Percentiles rank a stretch among this genome's conserved stretches.
Evolutionary conservation across 2,797 vertebrate genomes (phyloP).

Genomic region (Helostoma temminkii): DNA sequence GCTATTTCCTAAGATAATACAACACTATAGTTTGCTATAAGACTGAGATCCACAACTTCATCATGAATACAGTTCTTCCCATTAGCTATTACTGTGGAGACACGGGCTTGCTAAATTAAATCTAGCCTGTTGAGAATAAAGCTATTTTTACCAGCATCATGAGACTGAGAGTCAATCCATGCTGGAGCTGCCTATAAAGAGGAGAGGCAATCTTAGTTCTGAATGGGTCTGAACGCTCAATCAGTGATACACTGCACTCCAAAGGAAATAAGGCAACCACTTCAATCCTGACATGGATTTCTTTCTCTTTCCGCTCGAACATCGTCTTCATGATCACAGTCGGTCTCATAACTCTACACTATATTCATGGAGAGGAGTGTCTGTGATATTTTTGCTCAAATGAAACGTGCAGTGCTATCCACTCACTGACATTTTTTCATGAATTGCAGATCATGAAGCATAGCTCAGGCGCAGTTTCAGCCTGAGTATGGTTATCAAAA

Average conservation of each 20-base stretch:
- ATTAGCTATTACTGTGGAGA: constrained; percentile 70
- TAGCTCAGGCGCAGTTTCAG: constrained; percentile 21
- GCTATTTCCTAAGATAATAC: constrained; percentile 18
- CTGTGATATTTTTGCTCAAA: constrained; percentile 21
- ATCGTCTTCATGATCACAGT: constrained; percentile 60
- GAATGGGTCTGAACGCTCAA: constrained; percentile 77
- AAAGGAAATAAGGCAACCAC: constrained; percentile 74
- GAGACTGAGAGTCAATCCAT: constrained; percentile 81
- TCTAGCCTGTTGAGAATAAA: constrained; percentile 77
- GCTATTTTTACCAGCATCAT: constrained; percentile 84
- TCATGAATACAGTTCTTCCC: constrained; percentile 54
- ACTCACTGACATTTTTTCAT: constrained; percentile 14
- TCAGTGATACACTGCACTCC: constrained; percentile 75
- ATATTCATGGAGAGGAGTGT: constrained; percentile 34
- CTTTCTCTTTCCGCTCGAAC: constrained; percentile 55
- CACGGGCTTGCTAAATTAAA: constrained; percentile 80
- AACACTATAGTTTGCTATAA: constrained; percentile 22
- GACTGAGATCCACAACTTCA: constrained; percentile 33
- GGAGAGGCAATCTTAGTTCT: constrained; percentile 79
- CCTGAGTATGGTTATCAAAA: constrained; percentile 18
- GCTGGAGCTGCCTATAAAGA: constrained; percentile 75
- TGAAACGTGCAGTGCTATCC: constrained; percentile 25
- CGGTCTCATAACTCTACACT: constrained; percentile 51
- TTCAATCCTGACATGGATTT: constrained; percentile 75
- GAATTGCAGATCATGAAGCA: constrained; percentile 39